Evolutionary conservation across 2,888 invertebrate genomes (phyloP), one percentile per base, ranked within the genome.

Genomic region (Cecidostiba fungosa): DNA sequence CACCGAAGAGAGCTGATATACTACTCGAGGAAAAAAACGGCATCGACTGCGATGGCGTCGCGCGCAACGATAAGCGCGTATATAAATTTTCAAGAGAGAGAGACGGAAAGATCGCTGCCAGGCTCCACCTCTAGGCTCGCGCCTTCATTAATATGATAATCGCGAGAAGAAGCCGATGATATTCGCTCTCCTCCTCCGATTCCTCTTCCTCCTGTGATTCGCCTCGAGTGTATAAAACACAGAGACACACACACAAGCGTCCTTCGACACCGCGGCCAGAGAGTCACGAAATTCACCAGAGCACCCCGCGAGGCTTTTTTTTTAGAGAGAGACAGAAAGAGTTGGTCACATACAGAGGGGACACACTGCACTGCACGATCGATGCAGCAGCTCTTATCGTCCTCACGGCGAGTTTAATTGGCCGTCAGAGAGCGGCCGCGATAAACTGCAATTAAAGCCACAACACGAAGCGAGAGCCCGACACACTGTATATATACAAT

Each of bases 141-240:
- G 87, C 86, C 83, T 88, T 90, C 90, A 90, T 91, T 90, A 90
- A 90, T 91, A 90, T 89, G 91, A 90, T 91, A 91, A 91, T 91
- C 89, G 79, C 2, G 43, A 43, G 43, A 89, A 47, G 77, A 59
- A 8, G 6, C 26, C 62, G 59, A 59, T 77, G 59, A 59, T 77
- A 32, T 32, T 39, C 62, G 8, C 29, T 54, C 59, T 54, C 39
- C 32, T 29, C 32, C 32, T 29, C 50, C 62, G 32, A n/a, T 47
- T 50, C 19, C 32, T 32, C 19, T 54, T 54, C 36, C 76, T 29
- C n/a, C 54, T 50, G 5, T 19, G 50, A 19, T 50, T 50, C 50
- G 19, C 10, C n/a, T 0, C 19, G 3, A 50, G 19, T 4, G 50
- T 50, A 50, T 14, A 47, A 2, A n/a, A n/a, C n/a, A n/a, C n/a